phyloP scores from a whole-genome alignment of 2,888 invertebrate species.

The Autographa pulchrina region DNA sequence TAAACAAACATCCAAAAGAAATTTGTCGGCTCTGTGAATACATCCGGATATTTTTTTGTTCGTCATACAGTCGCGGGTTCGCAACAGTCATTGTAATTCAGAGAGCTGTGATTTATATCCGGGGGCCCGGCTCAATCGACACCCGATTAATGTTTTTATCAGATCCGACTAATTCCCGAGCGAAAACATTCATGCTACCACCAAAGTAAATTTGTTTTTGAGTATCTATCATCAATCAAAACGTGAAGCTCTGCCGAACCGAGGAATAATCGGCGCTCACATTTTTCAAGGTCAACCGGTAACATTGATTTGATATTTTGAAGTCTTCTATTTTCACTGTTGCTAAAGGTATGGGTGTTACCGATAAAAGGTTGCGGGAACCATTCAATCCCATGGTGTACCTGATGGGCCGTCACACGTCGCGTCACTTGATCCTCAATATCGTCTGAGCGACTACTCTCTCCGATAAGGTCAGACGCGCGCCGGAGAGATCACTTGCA shows the following conservation, averaged over 20 bases:
- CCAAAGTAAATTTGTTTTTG: slow-evolving; percentile 15
- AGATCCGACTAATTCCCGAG: slow-evolving; percentile 12
- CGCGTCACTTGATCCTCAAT: neutral
- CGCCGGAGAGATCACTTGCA: neutral
- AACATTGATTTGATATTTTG: neutral
- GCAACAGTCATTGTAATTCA: neutral
- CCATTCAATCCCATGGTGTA: neutral
- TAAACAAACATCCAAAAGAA: neutral
- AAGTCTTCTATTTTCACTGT: neutral
- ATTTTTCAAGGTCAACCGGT: neutral
- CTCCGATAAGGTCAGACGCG: neutral
- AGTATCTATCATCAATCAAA: slow-evolving; percentile 26
- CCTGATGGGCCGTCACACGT: neutral
- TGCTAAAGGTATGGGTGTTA: neutral
- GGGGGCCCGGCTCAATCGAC: slow-evolving; percentile 17
- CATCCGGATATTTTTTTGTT: neutral
- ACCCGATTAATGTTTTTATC: slow-evolving; percentile 32
- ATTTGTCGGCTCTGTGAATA: slow-evolving; percentile 2
- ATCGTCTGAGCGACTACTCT: neutral
- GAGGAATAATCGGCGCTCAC: neutral
- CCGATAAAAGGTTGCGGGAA: neutral
- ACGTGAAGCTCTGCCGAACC: neutral
- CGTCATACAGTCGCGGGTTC: neutral
- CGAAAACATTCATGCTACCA: slow-evolving; percentile 17
- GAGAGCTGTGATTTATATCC: slow-evolving; percentile 16